A percentile compares a stretch with the other conserved stretches of the same genome.
These are phyloP conservation scores for Ischnus inquisitorius DNA, from an alignment of 2,888 invertebrate species.

Conservation along the genomic window DNA sequence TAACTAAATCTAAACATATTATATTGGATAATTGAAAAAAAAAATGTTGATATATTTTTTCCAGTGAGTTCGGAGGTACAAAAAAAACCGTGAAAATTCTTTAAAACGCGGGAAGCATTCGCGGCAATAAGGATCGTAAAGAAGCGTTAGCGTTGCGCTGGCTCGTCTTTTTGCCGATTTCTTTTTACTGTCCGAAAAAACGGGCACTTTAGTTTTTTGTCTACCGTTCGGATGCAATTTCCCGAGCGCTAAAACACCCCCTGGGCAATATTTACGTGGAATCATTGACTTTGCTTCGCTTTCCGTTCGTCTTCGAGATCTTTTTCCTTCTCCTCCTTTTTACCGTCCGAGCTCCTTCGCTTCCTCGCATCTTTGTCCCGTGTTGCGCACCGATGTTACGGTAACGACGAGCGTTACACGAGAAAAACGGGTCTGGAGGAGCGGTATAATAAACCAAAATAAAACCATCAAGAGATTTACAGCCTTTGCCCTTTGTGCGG, in stretches of 20 bases:
- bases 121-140: not conserved
- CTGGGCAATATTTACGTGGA: not conserved
- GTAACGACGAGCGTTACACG: slow-evolving; percentile 21
- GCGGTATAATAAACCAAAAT: slow-evolving; percentile 77
- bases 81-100: not conserved
- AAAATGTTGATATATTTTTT: not conserved
- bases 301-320: not conserved
- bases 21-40: not conserved
- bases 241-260: not conserved
- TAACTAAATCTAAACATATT: not conserved
- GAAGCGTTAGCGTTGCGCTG: not conserved
- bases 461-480: slow-evolving; percentile 81
- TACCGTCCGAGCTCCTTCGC: not conserved
- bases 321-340: not conserved
- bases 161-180: not conserved
- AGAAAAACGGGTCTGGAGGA: slow-evolving; percentile 7
- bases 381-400: slow-evolving; percentile 36
- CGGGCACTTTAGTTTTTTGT: not conserved
- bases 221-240: slow-evolving; percentile 5
- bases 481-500: slow-evolving; percentile 40
- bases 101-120: not conserved
- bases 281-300: slow-evolving; percentile 16
- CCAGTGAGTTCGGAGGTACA: not conserved
- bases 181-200: slow-evolving; percentile 1
- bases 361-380: slow-evolving; percentile 19